Percentiles rank a stretch among this genome's conserved stretches.
phyloP scores from a whole-genome alignment of 2,797 vertebrate genomes.

The Melanotaenia maccullochi region DNA sequence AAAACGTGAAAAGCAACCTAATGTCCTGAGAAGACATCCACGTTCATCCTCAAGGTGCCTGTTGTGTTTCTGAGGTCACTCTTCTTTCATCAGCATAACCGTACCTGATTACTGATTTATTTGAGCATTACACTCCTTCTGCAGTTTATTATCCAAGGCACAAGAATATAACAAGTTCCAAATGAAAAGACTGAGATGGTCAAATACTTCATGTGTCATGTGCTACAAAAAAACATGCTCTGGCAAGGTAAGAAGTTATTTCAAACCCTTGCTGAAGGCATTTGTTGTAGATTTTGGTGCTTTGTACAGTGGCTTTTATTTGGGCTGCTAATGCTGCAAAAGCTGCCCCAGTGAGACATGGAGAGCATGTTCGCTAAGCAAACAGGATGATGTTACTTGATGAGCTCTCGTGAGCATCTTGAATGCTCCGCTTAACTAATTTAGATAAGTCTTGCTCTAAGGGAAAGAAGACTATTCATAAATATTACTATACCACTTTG shows the following conservation, averaged over 20 bases:
- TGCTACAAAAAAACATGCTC: slow-evolving; percentile 4
- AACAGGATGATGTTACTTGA: slow-evolving; percentile 71
- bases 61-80: slow-evolving; percentile 53
- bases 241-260: slow-evolving; percentile 29
- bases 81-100: slow-evolving; percentile 49
- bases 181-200: slow-evolving; percentile 18
- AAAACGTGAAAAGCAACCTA: slow-evolving; percentile 50
- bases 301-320: slow-evolving; percentile 50
- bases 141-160: slow-evolving; percentile 47
- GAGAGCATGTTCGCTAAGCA: slow-evolving; percentile 59
- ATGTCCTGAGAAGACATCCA: slow-evolving; percentile 43
- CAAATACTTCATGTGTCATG: slow-evolving; percentile 8
- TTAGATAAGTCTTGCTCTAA: slow-evolving; percentile 65
- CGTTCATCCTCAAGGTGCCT: slow-evolving; percentile 25
- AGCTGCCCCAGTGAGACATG: slow-evolving; percentile 52
- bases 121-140: slow-evolving; percentile 17
- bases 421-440: slow-evolving; percentile 65
- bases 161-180: slow-evolving; percentile 6
- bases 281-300: slow-evolving; percentile 37
- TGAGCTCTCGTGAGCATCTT: slow-evolving; percentile 66
- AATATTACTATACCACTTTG: slow-evolving; percentile 57
- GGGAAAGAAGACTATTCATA: slow-evolving; percentile 67
- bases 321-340: slow-evolving; percentile 55
- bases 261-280: slow-evolving; percentile 24
- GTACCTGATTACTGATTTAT: slow-evolving; percentile 44